These are phyloP conservation scores for Arion vulgaris DNA, from an alignment of 1,140 invertebrate genomes.

Conservation along the genomic window DNA sequence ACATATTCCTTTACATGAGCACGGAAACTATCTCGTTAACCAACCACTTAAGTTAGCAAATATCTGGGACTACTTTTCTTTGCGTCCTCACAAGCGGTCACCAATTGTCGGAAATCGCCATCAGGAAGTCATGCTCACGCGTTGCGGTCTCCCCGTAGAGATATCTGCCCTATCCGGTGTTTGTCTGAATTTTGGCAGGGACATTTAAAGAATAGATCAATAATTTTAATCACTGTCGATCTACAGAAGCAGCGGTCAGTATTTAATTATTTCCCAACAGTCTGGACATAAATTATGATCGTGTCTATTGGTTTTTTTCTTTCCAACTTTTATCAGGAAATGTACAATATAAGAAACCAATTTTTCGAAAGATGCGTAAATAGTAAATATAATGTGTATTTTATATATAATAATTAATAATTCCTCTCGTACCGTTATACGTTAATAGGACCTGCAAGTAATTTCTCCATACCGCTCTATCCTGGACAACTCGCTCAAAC, in stretches of 20 bases:
- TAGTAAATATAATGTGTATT: too few relatives aligned
- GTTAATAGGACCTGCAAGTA: too few relatives aligned
- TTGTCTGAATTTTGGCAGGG: conserved; percentile 4
- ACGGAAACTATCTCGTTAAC: conserved; percentile 5
- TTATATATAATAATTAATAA: too few relatives aligned
- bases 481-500: too few relatives aligned
- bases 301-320: too few relatives aligned
- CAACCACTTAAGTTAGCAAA: conserved; percentile 17
- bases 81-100: conserved; percentile 23
- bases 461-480: too few relatives aligned
- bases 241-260: neutral
- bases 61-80: neutral
- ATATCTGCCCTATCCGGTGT: neutral
- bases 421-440: too few relatives aligned
- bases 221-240: neutral
- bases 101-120: conserved; percentile 17
- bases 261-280: neutral
- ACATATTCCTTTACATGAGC: conserved; percentile 7
- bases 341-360: too few relatives aligned
- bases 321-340: too few relatives aligned
- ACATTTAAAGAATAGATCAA: neutral
- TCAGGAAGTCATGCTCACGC: conserved; percentile 29
- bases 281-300: too few relatives aligned
- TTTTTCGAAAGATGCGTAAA: too few relatives aligned
- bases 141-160: conserved; percentile 2